Percentiles rank a stretch among this genome's conserved stretches.
Conservation (phyloP, 2,113 vertebrate species). For the Python bivittatus region DNA sequence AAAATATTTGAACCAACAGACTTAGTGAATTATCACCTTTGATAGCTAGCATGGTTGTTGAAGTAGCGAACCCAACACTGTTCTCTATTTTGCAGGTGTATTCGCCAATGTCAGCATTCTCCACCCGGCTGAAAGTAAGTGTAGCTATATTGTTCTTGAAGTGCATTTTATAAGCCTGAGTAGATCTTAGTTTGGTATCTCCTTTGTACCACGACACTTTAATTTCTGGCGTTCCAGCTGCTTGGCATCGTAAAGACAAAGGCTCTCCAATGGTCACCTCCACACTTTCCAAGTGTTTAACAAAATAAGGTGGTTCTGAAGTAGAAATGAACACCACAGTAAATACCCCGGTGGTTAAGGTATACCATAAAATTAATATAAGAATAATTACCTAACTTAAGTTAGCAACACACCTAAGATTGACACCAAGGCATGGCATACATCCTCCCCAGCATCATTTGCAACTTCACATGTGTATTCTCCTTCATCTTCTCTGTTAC, state of each 20-base stretch:
- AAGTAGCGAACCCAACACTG: constrained; percentile 83
- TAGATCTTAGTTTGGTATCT: constrained; percentile 92
- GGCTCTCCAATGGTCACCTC: constrained; percentile 90
- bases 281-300: constrained; percentile 85
- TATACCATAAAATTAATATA: constrained; percentile 20
- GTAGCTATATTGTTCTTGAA: constrained; percentile 88
- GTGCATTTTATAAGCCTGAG: constrained; percentile 87
- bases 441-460: constrained; percentile 90
- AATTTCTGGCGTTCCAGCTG: constrained; percentile 93
- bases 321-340: constrained; percentile 57
- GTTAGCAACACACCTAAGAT: constrained; percentile 83
- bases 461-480: constrained; percentile 87
- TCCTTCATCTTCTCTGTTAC: constrained; percentile 85
- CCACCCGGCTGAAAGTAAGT: constrained; percentile 85
- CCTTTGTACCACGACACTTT: constrained; percentile 98
- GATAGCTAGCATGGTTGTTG: constrained; percentile 84
- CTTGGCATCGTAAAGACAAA: constrained; percentile 87
- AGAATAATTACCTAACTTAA: background rate
- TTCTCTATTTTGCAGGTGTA: constrained; percentile 97
- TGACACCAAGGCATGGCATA: constrained; percentile 83
- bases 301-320: constrained; percentile 91
- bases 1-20: background rate
- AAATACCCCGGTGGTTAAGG: constrained; percentile 28
- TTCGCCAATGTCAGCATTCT: constrained; percentile 87
- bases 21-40: constrained; percentile 81